Conservation (phyloP, 2,888 invertebrate genomes). For the Limnephilus auricula region DNA sequence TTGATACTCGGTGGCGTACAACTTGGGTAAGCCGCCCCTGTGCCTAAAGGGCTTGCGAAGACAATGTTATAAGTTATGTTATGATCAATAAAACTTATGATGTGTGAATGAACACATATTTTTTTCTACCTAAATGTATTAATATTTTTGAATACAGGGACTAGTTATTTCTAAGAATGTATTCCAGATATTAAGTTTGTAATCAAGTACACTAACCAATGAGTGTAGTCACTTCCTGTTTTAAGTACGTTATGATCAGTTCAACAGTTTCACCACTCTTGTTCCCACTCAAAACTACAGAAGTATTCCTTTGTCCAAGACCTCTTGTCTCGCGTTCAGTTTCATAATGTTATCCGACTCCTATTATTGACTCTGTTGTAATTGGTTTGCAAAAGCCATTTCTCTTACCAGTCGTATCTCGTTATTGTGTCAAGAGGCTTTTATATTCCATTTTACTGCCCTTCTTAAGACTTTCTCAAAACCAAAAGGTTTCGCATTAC, state of each 20-base stretch:
- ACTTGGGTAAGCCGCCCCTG: too few relatives aligned
- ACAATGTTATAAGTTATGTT: too few relatives aligned
- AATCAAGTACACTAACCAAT: not conserved
- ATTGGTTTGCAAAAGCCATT: not conserved
- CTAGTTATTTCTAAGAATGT: not conserved
- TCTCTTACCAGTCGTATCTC: not conserved
- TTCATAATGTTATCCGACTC: not conserved
- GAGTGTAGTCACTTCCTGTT: not conserved
- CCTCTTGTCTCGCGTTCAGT: not conserved
- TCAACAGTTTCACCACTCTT: not conserved
- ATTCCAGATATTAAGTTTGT: not conserved
- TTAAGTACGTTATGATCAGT: not conserved
- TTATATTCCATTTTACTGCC: not conserved
- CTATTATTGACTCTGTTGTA: conserved; percentile 5
- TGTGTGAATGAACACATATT: too few relatives aligned
- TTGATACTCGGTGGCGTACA: not conserved
- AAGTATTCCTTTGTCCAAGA: conserved; percentile 8
- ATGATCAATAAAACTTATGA: too few relatives aligned
- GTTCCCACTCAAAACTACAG: not conserved
- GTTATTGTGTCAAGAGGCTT: not conserved
- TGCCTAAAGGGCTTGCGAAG: too few relatives aligned
- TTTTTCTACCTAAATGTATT: not conserved
- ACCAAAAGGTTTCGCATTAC: too few relatives aligned
- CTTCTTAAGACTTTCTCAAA: not conserved
- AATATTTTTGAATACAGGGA: not conserved